Evolutionary conservation across 1,140 invertebrate genomes (phyloP).

Genomic region (Ladona fulva): DNA sequence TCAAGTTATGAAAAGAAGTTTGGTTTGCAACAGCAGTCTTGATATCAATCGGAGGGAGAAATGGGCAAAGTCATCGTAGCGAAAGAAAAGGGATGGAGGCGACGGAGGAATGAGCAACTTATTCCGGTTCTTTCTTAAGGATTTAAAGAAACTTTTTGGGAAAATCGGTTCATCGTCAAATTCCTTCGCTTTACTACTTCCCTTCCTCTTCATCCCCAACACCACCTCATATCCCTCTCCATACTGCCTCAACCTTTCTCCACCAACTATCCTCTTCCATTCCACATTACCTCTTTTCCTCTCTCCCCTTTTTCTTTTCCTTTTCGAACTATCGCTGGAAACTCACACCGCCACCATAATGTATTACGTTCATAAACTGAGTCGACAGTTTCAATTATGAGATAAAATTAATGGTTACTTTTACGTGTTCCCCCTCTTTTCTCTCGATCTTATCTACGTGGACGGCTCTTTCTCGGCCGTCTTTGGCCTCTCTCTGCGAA

Average conservation of each 20-base stretch:
- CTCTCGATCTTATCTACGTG: background rate
- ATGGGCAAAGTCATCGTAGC: background rate
- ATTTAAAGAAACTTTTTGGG: background rate
- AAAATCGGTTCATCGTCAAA: constrained; percentile 1
- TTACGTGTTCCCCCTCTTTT: background rate
- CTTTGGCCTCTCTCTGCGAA: no score
- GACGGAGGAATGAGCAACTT: background rate
- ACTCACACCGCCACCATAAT: constrained; percentile 3
- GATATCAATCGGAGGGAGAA: background rate
- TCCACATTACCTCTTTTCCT: background rate
- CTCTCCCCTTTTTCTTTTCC: background rate
- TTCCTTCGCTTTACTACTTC: background rate
- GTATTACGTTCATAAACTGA: constrained; percentile 15
- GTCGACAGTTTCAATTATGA: constrained; percentile 16
- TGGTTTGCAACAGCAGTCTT: background rate
- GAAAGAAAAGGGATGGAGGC: background rate
- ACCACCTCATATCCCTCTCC: background rate
- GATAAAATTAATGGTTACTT: constrained; percentile 17
- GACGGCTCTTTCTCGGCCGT: no score
- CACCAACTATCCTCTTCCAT: background rate
- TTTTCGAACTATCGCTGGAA: background rate
- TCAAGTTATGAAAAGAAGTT: background rate
- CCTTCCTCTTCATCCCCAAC: no score
- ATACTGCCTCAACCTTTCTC: background rate
- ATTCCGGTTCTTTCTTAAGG: background rate